These are phyloP conservation scores for Lagocephalus sceleratus DNA, from an alignment of 2,797 vertebrate genomes.

Conservation along the genomic window DNA sequence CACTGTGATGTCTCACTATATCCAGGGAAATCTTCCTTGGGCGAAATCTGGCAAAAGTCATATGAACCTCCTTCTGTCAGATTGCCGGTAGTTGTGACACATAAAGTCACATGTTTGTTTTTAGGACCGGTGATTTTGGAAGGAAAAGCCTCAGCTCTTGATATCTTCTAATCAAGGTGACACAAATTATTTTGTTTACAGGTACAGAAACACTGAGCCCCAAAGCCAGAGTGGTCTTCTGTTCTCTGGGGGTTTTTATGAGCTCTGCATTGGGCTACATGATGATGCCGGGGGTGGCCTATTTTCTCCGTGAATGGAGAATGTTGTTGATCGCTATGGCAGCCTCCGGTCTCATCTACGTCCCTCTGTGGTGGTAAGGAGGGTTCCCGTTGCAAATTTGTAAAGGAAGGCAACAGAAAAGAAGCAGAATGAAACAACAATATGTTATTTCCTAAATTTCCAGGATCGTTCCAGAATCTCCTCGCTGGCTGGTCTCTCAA, in stretches of 20 bases:
- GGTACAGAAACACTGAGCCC: constrained; percentile 85
- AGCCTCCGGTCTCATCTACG: constrained; percentile 74
- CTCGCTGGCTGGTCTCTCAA: constrained; percentile 87
- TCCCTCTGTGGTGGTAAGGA: constrained; percentile 83
- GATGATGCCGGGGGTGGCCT: constrained; percentile 78
- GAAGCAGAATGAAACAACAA: too few species aligned
- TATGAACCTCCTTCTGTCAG: not conserved
- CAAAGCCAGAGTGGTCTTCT: constrained; percentile 77
- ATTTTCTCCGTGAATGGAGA: constrained; percentile 82
- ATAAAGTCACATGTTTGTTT: too few species aligned
- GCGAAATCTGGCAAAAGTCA: not conserved
- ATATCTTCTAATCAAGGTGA: not conserved
- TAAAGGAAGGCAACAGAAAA: too few species aligned
- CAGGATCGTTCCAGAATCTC: constrained; percentile 91
- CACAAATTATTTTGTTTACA: constrained; percentile 35
- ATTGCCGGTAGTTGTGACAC: too few species aligned
- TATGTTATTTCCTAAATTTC: not conserved
- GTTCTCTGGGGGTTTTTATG: constrained; percentile 85
- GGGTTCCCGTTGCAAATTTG: too few species aligned
- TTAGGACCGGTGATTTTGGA: not conserved
- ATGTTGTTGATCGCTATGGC: constrained; percentile 79
- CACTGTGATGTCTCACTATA: too few species aligned
- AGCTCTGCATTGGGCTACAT: constrained; percentile 84
- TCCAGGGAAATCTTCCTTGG: too few species aligned
- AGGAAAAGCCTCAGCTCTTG: not conserved